phyloP scores from a whole-genome alignment of 2,113 vertebrate species.

The Cephalopterus ornatus region DNA sequence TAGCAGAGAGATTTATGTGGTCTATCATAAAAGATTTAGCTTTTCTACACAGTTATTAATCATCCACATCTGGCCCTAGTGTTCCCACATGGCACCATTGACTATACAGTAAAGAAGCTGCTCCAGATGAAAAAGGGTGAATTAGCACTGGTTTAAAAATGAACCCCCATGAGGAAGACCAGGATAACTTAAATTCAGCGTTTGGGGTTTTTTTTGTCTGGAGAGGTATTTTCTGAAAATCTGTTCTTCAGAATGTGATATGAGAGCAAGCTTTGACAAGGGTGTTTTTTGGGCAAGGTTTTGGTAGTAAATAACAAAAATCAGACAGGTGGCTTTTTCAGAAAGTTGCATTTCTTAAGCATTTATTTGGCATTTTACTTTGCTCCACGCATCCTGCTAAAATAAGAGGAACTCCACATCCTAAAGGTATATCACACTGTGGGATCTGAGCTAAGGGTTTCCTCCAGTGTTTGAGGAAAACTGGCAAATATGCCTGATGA shows the following conservation, averaged over 20 bases:
- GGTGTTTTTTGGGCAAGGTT: background rate
- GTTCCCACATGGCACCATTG: background rate
- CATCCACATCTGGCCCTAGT: background rate
- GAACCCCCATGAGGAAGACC: background rate
- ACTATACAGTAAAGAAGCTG: background rate
- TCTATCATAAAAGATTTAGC: background rate
- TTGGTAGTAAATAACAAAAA: background rate
- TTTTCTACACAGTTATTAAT: slow-evolving; percentile 28
- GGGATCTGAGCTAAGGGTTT: background rate
- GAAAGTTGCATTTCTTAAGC: background rate
- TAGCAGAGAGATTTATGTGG: background rate
- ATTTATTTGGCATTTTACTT: background rate
- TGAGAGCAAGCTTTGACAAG: background rate
- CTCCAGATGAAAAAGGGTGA: background rate
- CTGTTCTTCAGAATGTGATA: background rate
- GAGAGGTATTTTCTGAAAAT: background rate
- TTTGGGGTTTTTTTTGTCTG: background rate
- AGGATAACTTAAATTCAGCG: background rate
- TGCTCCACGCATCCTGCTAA: background rate
- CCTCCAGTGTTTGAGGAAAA: background rate
- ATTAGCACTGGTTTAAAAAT: background rate
- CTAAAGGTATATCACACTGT: background rate
- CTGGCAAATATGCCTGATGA: background rate
- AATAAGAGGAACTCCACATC: background rate
- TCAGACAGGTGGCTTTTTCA: background rate